Conservation (phyloP, 2,113 vertebrate genomes). For the Cyrtonyx montezumae region DNA sequence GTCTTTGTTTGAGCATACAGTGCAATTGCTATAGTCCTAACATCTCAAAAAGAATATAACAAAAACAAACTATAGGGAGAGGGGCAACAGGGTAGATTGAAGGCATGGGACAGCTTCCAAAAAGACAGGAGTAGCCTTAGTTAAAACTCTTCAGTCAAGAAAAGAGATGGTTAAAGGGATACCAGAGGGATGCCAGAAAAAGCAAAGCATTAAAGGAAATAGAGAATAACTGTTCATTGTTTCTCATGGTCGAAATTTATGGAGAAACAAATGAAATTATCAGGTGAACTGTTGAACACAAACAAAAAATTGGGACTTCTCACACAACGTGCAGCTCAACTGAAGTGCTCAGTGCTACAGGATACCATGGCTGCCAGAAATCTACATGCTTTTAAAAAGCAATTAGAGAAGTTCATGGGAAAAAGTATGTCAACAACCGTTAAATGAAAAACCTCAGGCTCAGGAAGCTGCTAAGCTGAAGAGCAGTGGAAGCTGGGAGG, state of each 20-base stretch:
- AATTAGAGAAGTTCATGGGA: neutral
- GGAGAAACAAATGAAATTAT: neutral
- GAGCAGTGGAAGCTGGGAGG: neutral
- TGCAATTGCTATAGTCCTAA: neutral
- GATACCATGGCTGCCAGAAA: neutral
- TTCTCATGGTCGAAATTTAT: neutral
- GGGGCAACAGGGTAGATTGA: neutral
- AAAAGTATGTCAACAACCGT: neutral
- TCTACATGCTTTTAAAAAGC: neutral
- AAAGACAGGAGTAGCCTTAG: neutral
- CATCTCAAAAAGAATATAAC: neutral
- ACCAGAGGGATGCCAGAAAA: neutral
- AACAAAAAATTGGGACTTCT: neutral
- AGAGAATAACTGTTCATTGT: neutral
- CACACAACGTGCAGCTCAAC: neutral
- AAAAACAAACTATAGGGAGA: neutral
- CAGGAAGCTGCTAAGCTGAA: neutral
- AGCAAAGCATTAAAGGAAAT: neutral
- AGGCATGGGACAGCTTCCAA: neutral
- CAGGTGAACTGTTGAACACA: neutral
- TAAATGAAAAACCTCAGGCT: neutral
- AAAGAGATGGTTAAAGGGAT: neutral
- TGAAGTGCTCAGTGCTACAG: neutral
- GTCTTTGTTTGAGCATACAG: neutral
- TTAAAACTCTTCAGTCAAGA: neutral